Percentiles rank a stretch among this genome's conserved stretches.
Evolutionary conservation across 2,888 invertebrate species (phyloP).

Genomic region (Drosophila nr. fundita): DNA sequence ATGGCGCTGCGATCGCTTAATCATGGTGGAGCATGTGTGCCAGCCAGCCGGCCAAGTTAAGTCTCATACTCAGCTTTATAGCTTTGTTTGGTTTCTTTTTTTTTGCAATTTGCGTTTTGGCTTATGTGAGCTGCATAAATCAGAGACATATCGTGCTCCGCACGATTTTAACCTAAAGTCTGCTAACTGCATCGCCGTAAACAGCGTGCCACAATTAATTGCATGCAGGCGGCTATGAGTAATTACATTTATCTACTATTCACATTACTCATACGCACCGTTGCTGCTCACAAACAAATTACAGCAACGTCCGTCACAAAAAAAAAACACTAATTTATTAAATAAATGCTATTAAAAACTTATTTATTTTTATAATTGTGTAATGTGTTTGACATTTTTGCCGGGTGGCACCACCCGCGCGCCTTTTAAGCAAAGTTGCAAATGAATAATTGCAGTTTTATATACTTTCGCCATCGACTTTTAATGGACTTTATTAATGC

Average conservation of each 20-base stretch:
- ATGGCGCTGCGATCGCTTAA: conserved; percentile 82
- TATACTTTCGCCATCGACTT: conserved; percentile 46
- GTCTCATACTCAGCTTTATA: not conserved
- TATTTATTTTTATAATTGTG: conserved; percentile 1
- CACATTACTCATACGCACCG: conserved; percentile 47
- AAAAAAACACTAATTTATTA: not conserved
- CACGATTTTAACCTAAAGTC: conserved; percentile 51
- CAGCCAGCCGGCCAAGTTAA: conserved; percentile 1
- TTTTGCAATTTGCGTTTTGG: not conserved
- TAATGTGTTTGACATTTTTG: not conserved
- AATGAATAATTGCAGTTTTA: conserved; percentile 50
- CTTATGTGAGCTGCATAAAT: conserved; percentile 65
- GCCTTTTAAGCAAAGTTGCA: not conserved
- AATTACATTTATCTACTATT: conserved; percentile 53
- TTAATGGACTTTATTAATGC: conserved; percentile 46
- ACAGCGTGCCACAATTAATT: conserved; percentile 67
- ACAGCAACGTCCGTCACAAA: not conserved
- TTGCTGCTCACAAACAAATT: not conserved
- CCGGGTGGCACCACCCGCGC: not conserved
- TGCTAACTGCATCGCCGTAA: conserved; percentile 52
- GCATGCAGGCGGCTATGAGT: conserved; percentile 58
- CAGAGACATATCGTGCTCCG: conserved; percentile 62
- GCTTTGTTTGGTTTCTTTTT: conserved; percentile 7
- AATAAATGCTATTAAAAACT: not conserved
- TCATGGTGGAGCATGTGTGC: conserved; percentile 77